Percentiles rank a stretch among this genome's conserved stretches.
Evolutionary conservation across 2,113 vertebrate genomes (phyloP).

Genomic region (Tichodroma muraria): DNA sequence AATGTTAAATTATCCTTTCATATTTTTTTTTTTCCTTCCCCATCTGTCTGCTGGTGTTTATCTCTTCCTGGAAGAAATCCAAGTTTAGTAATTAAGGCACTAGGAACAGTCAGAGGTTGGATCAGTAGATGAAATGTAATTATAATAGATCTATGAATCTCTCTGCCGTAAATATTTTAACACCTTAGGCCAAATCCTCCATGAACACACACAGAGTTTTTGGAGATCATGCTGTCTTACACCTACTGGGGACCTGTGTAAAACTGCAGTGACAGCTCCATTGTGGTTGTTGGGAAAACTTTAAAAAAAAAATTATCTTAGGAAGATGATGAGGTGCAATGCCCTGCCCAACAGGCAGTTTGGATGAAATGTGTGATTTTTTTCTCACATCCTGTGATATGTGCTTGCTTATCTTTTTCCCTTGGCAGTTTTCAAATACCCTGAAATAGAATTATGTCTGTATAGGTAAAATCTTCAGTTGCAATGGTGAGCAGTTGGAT

Average conservation of each 20-base stretch:
- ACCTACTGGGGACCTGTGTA: not conserved
- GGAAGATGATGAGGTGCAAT: not conserved
- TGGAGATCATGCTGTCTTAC: not conserved
- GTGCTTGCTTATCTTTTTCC: not conserved
- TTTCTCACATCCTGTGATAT: not conserved
- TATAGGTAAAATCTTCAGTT: not conserved
- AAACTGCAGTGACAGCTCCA: not conserved
- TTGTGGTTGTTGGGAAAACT: not conserved
- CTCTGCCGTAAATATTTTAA: constrained; percentile 43
- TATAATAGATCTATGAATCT: constrained; percentile 18
- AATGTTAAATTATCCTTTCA: not conserved
- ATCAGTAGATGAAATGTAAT: constrained; percentile 45
- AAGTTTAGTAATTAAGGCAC: constrained; percentile 31
- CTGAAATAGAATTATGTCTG: not conserved
- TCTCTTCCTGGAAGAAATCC: constrained; percentile 37
- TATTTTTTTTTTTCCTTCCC: not conserved
- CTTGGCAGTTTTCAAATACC: not conserved
- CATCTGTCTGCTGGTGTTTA: constrained; percentile 39
- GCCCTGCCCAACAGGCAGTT: not conserved
- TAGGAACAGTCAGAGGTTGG: constrained; percentile 32
- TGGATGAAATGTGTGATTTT: not conserved
- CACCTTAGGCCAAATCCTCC: constrained; percentile 12
- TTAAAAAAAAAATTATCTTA: not conserved
- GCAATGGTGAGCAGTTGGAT: not conserved
- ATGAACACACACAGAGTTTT: not conserved